Base-by-base conservation (phyloP, 2,888 invertebrate species). In the Drosophila ustulata region DNA sequence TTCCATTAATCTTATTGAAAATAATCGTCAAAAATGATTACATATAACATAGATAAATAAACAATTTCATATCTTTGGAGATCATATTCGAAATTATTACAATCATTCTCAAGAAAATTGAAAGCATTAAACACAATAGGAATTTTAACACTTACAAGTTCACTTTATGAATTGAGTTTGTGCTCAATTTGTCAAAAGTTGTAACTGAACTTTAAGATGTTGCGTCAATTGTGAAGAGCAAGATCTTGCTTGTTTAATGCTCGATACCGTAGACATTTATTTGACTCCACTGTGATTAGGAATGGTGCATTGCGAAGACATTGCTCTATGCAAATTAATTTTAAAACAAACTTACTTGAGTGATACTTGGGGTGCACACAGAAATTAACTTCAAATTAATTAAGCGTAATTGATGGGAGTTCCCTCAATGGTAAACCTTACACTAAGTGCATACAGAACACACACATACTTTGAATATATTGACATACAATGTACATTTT, bases 391-490 rank as follows among this genome's bases (percentile, higher is more conserved):
- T 65, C 63, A 18, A 26, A 58, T 66, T 52, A 57, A 53, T 67
- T 73, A 84, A 84, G 87, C 79, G 73, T 84, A 84, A 70, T 66
- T 68, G 62, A 66, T 34, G 57, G 50, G 45, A 13, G 23, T 70
- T 70, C 37, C 68, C 66, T 78, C 79, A 66, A 63, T 57, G 28
- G 30, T 46, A 28, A 32, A 65, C 45, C 83, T 78, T 83, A 66
- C 69, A 75, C 83, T 80, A 63, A 71, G 56, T 82, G 68, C 43
- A n/a, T 37, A 66, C 55, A 67, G n/a, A 39, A 41, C 18, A 41
- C 13, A 50, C 37, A 39, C 37, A 39, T 43, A 18, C 18, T 11
- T 50, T 7, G 34, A 56, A 51, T 61, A 47, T 47, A 47, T 47
- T 55, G 13, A 57, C 49, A n/a, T 52, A 61, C 47, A 41, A 30